Evolutionary conservation across 2,113 vertebrate genomes (phyloP).

Genomic region (Smithornis capensis): DNA sequence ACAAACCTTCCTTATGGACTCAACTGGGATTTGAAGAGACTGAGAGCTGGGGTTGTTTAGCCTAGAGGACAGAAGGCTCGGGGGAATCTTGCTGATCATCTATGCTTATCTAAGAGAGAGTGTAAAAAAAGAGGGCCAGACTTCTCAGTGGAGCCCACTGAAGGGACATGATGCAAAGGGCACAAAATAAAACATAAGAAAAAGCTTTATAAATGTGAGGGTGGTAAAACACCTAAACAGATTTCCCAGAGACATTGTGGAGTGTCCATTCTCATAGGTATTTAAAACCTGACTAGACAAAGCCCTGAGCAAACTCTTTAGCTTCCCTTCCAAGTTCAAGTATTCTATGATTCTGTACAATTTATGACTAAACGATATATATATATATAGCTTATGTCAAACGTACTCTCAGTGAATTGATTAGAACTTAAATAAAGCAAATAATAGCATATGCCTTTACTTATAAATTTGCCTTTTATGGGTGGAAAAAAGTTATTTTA

Average conservation of each 20-base stretch:
- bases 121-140: neutral
- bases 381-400: neutral
- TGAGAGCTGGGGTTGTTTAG: neutral
- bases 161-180: neutral
- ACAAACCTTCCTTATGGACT: neutral
- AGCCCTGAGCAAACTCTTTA: neutral
- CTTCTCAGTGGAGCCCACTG: neutral
- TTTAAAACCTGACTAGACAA: neutral
- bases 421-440: neutral
- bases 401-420: neutral
- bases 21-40: neutral
- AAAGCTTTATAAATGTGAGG: neutral
- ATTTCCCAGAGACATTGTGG: neutral
- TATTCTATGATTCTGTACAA: neutral
- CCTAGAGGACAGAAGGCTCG: neutral
- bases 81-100: neutral
- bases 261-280: neutral
- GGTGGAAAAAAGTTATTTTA: neutral
- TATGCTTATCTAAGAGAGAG: no score
- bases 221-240: neutral
- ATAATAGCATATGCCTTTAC: neutral
- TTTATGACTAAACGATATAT: neutral
- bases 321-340: neutral
- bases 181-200: neutral
- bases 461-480: neutral